A percentile compares a stretch with the other conserved stretches of the same genome.
phyloP scores from a whole-genome alignment of 2,113 vertebrate species.

The Poecile atricapillus region DNA sequence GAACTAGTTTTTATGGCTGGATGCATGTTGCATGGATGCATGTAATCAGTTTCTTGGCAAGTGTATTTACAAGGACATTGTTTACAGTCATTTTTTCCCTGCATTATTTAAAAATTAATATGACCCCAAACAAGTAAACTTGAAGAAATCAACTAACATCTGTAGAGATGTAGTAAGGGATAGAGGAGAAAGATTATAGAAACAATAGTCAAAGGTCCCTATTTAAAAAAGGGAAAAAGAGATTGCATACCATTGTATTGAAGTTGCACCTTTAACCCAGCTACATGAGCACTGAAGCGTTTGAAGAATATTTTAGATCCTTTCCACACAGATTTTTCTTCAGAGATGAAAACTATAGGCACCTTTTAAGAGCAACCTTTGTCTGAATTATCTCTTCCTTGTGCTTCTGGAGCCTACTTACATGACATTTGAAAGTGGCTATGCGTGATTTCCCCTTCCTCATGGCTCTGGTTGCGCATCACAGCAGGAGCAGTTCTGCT shows the following conservation, averaged over 20 bases:
- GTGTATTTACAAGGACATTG: background rate
- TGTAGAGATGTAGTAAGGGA: background rate
- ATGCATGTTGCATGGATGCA: constrained; percentile 20
- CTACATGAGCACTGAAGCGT: background rate
- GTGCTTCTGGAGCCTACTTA: background rate
- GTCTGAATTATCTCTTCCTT: background rate
- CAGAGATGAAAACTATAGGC: background rate
- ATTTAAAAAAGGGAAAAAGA: background rate
- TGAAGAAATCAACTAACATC: background rate
- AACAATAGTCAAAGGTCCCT: background rate
- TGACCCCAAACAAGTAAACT: background rate
- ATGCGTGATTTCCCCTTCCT: background rate
- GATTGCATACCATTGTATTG: background rate
- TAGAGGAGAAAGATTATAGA: background rate
- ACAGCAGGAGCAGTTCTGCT: background rate
- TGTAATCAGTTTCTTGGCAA: constrained; percentile 41
- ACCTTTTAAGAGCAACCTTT: background rate
- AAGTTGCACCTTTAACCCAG: background rate
- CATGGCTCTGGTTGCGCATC: rapidly evolving
- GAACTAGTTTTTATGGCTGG: constrained; percentile 24
- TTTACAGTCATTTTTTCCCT: background rate
- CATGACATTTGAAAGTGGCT: constrained; percentile 6
- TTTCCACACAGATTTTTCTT: background rate
- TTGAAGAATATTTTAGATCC: background rate
- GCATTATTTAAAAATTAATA: background rate